Evolutionary conservation across 2,797 vertebrate genomes (phyloP), one percentile per base, ranked within the genome.

Genomic region (Menidia menidia): DNA sequence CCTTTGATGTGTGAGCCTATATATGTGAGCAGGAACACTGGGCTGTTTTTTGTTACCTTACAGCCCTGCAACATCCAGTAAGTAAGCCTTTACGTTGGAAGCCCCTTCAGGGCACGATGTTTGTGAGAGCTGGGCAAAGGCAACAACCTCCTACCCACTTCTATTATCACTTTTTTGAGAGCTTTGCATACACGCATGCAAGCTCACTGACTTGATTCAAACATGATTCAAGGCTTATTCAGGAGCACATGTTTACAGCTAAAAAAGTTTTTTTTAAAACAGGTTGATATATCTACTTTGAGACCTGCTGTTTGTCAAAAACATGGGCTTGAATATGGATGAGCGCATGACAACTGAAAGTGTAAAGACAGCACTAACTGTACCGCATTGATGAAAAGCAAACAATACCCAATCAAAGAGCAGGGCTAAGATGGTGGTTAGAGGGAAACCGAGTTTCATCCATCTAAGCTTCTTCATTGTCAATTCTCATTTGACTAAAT

Each of bases 401-500:
- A 76, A 77, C 64, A 18, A 19, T 32, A 71, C 68, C 83, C 39
- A 62, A 88, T 81, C 71, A 83, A 76, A 73, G 62, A 39, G 65
- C 1, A 39, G 72, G 64, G 68, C 61, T 57, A 42, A 64, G 50
- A 63, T 56, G 12, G 65, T 25, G 65, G 73, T 79, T 81, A 71
- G 66, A 68, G 80, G 83, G 81, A 89, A 89, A 78, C 83, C 81
- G 87, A 77, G 83, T 81, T 88, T 88, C 25, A 83, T 89, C 88
- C 77, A 53, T 82, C 75, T 88, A 78, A 91, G 84, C 87, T 87
- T 66, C 53, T n/a, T 75, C 74, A 83, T 70, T 81, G 88, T 91
- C 88, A 91, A 89, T 91, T 87, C 86, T 87, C 83, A 87, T 91
- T 91, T 90, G 77, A 80, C 82, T 86, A 88, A 92, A 93, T 91